Conservation (phyloP, 2,113 vertebrate species). For the Morone chrysops region DNA sequence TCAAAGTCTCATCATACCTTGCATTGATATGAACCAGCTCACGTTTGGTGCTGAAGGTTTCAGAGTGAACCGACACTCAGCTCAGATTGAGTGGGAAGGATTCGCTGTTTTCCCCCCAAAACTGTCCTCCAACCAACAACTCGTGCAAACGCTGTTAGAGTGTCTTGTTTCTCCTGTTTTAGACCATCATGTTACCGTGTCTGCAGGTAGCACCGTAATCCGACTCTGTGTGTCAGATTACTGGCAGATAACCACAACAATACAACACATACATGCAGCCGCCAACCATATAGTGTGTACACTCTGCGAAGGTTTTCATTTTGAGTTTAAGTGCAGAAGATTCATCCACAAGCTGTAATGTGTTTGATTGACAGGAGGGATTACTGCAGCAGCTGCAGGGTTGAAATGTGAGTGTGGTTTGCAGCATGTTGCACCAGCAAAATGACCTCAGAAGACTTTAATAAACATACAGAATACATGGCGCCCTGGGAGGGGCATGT, state of each 20-base stretch:
- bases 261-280: neutral
- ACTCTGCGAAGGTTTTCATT: neutral
- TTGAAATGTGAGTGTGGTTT: too few relatives aligned
- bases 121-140: neutral
- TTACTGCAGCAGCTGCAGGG: too few relatives aligned
- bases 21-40: neutral
- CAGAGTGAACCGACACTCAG: neutral
- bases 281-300: neutral
- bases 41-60: neutral
- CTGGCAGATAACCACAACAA: neutral
- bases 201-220: slow-evolving; percentile 39
- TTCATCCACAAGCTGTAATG: neutral
- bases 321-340: neutral
- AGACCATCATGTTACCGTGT: neutral
- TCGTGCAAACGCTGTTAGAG: neutral
- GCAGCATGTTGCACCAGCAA: neutral
- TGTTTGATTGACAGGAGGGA: neutral
- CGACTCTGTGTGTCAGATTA: slow-evolving; percentile 49
- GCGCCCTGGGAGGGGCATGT: too few relatives aligned
- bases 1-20: neutral
- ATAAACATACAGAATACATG: too few relatives aligned
- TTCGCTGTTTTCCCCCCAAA: neutral
- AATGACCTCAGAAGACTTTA: neutral
- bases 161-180: slow-evolving; percentile 22
- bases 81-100: neutral